phyloP scores from a whole-genome alignment of 2,888 invertebrate genomes.

The Mechanitis messenoides region DNA sequence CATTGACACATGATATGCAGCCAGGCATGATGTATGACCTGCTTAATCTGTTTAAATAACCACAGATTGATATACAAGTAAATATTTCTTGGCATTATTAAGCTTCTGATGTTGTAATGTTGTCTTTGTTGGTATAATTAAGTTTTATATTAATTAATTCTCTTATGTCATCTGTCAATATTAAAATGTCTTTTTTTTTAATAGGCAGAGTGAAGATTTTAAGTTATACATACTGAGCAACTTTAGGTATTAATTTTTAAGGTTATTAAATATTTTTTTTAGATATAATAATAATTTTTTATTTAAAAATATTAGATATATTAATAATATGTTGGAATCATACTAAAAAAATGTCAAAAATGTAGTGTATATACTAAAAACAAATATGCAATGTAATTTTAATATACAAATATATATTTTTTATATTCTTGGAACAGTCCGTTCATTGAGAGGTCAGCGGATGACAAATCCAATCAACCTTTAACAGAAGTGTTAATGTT shows the following conservation, averaged over 20 bases:
- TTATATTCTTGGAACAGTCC: background rate
- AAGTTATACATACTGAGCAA: background rate
- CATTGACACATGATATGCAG: conserved; percentile 28
- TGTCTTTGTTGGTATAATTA: too few relatives aligned
- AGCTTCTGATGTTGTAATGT: too few relatives aligned
- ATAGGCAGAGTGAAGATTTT: too few relatives aligned
- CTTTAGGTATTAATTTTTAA: too few relatives aligned
- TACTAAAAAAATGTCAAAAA: too few relatives aligned
- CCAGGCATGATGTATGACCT: conserved; percentile 19
- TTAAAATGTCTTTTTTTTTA: too few relatives aligned
- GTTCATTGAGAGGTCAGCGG: conserved; percentile 12
- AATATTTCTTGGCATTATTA: background rate
- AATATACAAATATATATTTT: background rate
- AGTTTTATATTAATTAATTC: too few relatives aligned
- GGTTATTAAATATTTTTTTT: too few relatives aligned
- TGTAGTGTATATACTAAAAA: background rate
- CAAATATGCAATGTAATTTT: background rate
- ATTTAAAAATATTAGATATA: too few relatives aligned
- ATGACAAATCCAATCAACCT: conserved; percentile 22
- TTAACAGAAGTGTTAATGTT: conserved; percentile 53
- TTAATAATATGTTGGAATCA: too few relatives aligned
- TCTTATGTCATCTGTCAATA: too few relatives aligned
- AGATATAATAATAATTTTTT: too few relatives aligned
- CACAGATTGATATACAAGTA: conserved; percentile 10
- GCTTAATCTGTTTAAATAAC: conserved; percentile 17